Conservation (phyloP, 2,113 vertebrate species). For the Fregetta grallaria region DNA sequence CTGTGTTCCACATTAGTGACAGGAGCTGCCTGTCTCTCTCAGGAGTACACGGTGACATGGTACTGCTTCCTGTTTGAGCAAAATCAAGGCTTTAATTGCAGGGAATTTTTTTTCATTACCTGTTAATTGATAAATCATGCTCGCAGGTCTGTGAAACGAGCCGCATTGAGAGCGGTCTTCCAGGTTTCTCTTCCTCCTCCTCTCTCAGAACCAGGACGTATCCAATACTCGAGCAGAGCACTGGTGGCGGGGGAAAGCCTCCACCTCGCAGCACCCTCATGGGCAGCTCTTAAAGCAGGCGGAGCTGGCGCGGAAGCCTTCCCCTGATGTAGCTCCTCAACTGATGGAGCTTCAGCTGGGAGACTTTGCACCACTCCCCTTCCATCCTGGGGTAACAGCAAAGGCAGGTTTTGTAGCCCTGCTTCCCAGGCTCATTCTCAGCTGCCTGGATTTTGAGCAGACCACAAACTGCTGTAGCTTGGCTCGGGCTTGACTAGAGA, state of each 20-base stretch:
- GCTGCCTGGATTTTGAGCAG: neutral
- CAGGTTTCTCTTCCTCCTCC: conserved; percentile 4
- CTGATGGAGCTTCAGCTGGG: neutral
- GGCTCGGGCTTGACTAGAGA: neutral
- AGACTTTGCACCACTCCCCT: neutral
- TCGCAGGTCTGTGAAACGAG: conserved; percentile 50
- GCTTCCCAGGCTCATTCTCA: neutral
- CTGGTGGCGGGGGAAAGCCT: neutral
- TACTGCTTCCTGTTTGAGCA: conserved; percentile 89
- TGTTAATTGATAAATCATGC: conserved; percentile 97
- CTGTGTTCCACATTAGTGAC: conserved; percentile 85
- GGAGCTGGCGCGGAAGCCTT: neutral
- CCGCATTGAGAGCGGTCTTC: conserved; percentile 6
- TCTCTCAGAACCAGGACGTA: neutral
- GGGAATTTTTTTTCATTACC: conserved; percentile 92
- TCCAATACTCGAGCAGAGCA: neutral
- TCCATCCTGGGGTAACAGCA: neutral
- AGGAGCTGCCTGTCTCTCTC: conserved; percentile 83
- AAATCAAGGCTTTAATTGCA: conserved; percentile 97
- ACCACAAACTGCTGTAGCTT: neutral
- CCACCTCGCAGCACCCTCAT: neutral
- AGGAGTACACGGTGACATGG: conserved; percentile 81
- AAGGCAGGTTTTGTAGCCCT: neutral
- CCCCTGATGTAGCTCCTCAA: neutral
- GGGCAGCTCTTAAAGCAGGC: neutral